phyloP scores from a whole-genome alignment of 1,140 invertebrate species.

The Aphis gossypii region DNA sequence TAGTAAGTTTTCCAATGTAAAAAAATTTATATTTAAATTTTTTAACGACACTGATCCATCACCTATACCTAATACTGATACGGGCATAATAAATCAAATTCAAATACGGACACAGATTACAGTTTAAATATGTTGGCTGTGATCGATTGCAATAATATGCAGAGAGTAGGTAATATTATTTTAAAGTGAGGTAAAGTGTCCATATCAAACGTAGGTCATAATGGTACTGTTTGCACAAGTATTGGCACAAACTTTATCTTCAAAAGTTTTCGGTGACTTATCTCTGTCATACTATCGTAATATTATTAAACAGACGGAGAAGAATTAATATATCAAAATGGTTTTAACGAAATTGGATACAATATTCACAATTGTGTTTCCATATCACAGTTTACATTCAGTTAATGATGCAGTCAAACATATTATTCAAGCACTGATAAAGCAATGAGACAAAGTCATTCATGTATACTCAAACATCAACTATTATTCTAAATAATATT shows the following conservation, averaged over 20 bases:
- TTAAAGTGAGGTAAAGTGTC: not conserved
- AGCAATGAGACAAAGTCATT: not conserved
- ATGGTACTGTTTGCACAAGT: too few relatives aligned
- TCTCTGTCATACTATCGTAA: not conserved
- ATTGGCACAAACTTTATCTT: not conserved
- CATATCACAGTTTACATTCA: not conserved
- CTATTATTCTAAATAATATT: not conserved
- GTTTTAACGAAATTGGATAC: not conserved
- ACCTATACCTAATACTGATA: not conserved
- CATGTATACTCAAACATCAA: not conserved
- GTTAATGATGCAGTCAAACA: not conserved
- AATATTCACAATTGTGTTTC: not conserved
- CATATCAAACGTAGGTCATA: not conserved
- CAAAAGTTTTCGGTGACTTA: not conserved
- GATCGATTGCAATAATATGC: not conserved
- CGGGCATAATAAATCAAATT: not conserved
- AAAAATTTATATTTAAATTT: too few relatives aligned
- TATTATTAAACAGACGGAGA: not conserved
- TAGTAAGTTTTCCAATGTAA: slow-evolving; percentile 72
- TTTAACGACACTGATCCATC: not conserved
- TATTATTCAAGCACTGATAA: not conserved
- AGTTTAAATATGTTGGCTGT: not conserved
- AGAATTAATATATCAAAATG: not conserved
- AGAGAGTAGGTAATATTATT: not conserved
- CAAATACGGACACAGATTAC: not conserved